Conservation (phyloP, 2,113 vertebrate species). For the Tylochromis polylepis region DNA sequence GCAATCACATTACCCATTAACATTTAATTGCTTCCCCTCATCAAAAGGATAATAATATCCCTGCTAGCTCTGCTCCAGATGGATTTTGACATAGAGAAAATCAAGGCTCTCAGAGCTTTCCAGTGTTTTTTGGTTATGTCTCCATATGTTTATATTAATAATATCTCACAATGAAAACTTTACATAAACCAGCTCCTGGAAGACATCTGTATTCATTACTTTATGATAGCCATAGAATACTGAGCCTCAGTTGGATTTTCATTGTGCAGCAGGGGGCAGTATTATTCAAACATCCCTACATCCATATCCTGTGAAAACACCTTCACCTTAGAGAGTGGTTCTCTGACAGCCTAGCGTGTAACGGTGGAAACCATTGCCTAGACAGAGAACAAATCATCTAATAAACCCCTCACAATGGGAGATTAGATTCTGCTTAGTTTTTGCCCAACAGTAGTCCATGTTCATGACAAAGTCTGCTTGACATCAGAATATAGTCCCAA, state of each 20-base stretch:
- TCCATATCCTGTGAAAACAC: neutral
- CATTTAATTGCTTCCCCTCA: neutral
- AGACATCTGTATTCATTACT: neutral
- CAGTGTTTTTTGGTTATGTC: neutral
- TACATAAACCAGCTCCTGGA: neutral
- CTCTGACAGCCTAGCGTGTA: neutral
- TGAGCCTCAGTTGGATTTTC: neutral
- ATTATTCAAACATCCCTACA: neutral
- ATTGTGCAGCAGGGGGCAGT: slow-evolving; percentile 50
- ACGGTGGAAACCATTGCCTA: neutral
- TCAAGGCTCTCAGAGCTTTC: neutral
- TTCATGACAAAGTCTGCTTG: neutral
- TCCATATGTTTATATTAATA: neutral
- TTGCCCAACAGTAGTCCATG: neutral
- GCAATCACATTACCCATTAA: neutral
- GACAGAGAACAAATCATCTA: neutral
- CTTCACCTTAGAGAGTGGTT: neutral
- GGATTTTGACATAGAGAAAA: neutral
- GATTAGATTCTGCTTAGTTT: neutral
- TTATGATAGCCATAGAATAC: fast-evolving
- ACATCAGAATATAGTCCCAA: neutral
- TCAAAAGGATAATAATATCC: neutral
- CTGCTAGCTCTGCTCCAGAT: neutral
- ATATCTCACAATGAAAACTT: neutral
- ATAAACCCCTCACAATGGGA: neutral